A percentile compares a stretch with the other conserved stretches of the same genome.
These are phyloP conservation scores for Heliocidaris tuberculata DNA, from an alignment of 35 echinoderm and acorn worm species.

Conservation along the genomic window DNA sequence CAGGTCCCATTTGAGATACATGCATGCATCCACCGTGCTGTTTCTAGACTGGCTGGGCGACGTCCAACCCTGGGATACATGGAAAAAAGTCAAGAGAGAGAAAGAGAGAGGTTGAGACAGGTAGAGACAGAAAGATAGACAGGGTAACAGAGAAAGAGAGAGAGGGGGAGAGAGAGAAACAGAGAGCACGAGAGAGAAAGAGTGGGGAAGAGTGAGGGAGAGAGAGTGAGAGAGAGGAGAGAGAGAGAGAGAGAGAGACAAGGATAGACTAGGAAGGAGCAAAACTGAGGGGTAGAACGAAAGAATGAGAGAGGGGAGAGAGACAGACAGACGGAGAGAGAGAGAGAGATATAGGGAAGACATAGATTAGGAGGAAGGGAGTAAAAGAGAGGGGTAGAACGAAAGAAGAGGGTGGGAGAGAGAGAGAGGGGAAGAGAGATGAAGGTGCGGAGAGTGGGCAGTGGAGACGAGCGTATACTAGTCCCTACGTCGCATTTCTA, in stretches of 20 bases:
- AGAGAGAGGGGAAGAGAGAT: neutral
- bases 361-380: neutral
- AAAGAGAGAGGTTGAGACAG: neutral
- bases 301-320: neutral
- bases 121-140: neutral
- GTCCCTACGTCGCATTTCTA: neutral
- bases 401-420: neutral
- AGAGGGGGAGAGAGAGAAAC: neutral
- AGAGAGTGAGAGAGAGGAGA: neutral
- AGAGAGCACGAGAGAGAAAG: neutral
- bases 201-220: neutral
- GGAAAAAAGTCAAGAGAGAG: too few relatives aligned
- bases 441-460: neutral
- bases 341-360: too few relatives aligned
- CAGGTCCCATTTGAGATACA: neutral
- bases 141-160: neutral
- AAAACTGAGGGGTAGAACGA: too few relatives aligned
- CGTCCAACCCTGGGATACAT: too few relatives aligned
- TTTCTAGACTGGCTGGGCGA: too few relatives aligned
- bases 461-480: neutral
- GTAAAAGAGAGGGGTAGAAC: neutral
- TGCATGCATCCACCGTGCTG: neutral
- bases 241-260: constrained; percentile 14
- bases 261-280: neutral
- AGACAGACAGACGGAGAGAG: neutral